phyloP scores from a whole-genome alignment of 2,113 vertebrate species.

The Corynorhinus townsendii region DNA sequence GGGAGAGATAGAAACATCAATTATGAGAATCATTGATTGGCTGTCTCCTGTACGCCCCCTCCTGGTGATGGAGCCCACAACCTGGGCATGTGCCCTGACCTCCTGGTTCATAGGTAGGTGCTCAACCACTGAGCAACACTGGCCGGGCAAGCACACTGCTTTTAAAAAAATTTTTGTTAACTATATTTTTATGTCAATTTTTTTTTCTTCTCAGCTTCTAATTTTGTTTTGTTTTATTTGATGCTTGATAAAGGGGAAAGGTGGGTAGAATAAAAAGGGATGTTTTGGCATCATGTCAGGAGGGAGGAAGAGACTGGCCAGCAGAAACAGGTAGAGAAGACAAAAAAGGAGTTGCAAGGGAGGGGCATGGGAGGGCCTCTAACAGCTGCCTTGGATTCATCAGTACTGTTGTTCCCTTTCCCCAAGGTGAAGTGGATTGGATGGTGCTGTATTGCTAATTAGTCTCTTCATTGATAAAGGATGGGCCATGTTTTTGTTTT shows the following conservation, averaged over 20 bases:
- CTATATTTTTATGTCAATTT: background rate
- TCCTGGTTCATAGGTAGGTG: too few relatives aligned
- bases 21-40: too few relatives aligned
- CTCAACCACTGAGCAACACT: too few relatives aligned
- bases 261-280: background rate
- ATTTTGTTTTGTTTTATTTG: background rate
- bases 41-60: too few relatives aligned
- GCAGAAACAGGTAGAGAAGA: background rate
- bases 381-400: background rate
- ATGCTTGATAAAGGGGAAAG: background rate
- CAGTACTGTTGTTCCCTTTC: accelerated
- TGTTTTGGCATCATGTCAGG: background rate
- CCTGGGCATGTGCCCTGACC: too few relatives aligned
- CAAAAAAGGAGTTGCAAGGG: background rate
- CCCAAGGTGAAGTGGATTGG: background rate
- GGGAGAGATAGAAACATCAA: too few relatives aligned
- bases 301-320: background rate
- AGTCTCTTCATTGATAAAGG: background rate
- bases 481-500: background rate
- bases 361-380: background rate
- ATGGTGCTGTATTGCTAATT: accelerated
- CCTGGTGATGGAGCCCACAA: too few relatives aligned
- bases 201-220: background rate
- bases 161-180: background rate
- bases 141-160: background rate